These are phyloP conservation scores for Origma solitaria DNA, from an alignment of 2,113 vertebrate species.

Conservation along the genomic window DNA sequence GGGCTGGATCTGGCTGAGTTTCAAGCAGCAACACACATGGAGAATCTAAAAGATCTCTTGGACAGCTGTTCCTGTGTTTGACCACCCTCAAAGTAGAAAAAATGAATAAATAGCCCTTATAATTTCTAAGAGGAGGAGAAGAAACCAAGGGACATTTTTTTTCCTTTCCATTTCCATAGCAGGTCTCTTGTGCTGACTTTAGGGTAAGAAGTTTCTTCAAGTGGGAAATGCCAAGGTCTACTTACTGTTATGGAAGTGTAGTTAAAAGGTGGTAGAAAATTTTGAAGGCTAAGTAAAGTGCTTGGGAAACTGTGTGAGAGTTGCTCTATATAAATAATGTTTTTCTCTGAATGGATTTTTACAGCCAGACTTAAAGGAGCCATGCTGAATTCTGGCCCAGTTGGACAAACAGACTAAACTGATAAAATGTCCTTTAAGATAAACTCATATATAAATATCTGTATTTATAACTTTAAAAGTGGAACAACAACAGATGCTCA, in stretches of 20 bases:
- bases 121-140: not conserved
- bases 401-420: not conserved
- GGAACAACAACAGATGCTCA: not conserved
- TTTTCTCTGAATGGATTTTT: not conserved
- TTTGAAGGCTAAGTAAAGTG: not conserved
- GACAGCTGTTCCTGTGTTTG: not conserved
- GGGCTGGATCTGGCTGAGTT: not conserved
- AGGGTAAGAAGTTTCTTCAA: not conserved
- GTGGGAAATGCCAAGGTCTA: not conserved
- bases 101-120: not conserved
- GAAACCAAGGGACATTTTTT: not conserved
- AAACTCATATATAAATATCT: not conserved
- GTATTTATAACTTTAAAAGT: not conserved
- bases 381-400: not conserved
- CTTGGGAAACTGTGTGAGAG: not conserved
- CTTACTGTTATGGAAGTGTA: not conserved
- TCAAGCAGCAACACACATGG: not conserved
- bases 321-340: not conserved
- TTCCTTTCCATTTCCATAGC: not conserved
- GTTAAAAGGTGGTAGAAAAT: not conserved
- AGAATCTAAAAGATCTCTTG: not conserved
- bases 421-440: not conserved
- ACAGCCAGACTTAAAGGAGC: not conserved
- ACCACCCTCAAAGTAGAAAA: not conserved
- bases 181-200: not conserved